Base-by-base conservation (phyloP, 2,113 vertebrate genomes). In the Morone saxatilis region DNA sequence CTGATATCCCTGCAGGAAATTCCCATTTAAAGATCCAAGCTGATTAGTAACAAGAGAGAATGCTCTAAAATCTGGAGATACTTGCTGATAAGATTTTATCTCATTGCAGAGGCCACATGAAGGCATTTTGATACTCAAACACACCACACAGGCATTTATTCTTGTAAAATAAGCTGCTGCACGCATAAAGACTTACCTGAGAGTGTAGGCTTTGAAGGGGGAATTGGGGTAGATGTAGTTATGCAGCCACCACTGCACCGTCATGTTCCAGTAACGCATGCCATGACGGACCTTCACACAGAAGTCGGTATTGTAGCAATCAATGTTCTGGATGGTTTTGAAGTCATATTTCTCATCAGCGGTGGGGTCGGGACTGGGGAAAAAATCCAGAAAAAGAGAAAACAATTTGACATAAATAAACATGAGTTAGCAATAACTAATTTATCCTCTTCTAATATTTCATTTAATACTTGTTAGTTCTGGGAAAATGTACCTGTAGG, bases 221-320 rank as follows among this genome's bases (percentile, higher is more conserved):
- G 96, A 91, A 0, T 95, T 97, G 86, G 96, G 95, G 92, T 98
- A 98, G 92, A 98, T 89, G 86, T 98, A 98, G 80, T 97, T 94
- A 17, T 96, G 97, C 76, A 98, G 93, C 97, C 97, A 98, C 97
- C 97, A 98, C 88, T 98, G 97, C 78, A 98, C 97, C 0, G 95
- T 97, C 97, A 98, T 98, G 93, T 98, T 98, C 97, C 97, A 98
- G 93, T 97, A 96, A 6, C 96, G 96, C 97, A 98, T 97, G 62
- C 97, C 97, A 1, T 98, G 97, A 20, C 97, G 95, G 83, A 98
- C 97, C 51, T 96, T 96, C 73, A 96, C 94, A 40, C 97, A 98
- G 96, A 98, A 97, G 93, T 98, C 97, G 0, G 97, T 95, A 93
- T 95, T 94, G 76, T 97, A 96, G 76, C 96, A 97, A 92, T 98